These are phyloP conservation scores for Martes martes DNA, from an alignment of 2,113 vertebrate species.

Conservation along the genomic window DNA sequence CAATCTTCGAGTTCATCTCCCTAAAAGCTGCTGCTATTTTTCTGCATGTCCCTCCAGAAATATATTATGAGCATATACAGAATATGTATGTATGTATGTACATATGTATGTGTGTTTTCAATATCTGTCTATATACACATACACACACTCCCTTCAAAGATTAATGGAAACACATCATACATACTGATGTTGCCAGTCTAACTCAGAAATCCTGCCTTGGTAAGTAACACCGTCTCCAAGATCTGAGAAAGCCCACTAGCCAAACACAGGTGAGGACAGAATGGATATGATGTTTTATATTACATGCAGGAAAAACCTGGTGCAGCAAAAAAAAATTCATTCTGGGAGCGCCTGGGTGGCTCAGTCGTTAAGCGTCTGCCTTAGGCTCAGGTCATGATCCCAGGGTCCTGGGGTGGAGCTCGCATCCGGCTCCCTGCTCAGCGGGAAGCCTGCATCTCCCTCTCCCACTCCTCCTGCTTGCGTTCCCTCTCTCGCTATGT, in stretches of 20 bases:
- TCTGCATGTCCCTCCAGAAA: neutral
- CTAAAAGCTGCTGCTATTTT: neutral
- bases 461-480: too few relatives aligned
- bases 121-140: neutral
- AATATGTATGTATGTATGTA: neutral
- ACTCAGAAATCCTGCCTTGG: slow-evolving; percentile 42
- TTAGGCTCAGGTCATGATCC: too few relatives aligned
- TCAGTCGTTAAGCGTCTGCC: too few relatives aligned
- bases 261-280: slow-evolving; percentile 16
- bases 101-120: neutral
- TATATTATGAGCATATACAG: slow-evolving; percentile 8
- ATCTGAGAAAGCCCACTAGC: neutral
- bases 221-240: neutral
- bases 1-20: neutral
- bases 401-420: too few relatives aligned
- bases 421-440: too few relatives aligned
- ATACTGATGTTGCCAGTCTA: neutral
- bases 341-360: neutral
- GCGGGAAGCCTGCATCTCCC: too few relatives aligned
- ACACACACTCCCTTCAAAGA: neutral
- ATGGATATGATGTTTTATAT: slow-evolving; percentile 29
- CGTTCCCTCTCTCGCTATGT: too few relatives aligned
- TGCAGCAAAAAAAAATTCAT: slow-evolving; percentile 16
- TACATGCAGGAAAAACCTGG: slow-evolving; percentile 15
- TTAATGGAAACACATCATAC: slow-evolving; percentile 26